These are phyloP conservation scores for Nomada fabriciana DNA, from an alignment of 2,888 invertebrate species.

Conservation along the genomic window DNA sequence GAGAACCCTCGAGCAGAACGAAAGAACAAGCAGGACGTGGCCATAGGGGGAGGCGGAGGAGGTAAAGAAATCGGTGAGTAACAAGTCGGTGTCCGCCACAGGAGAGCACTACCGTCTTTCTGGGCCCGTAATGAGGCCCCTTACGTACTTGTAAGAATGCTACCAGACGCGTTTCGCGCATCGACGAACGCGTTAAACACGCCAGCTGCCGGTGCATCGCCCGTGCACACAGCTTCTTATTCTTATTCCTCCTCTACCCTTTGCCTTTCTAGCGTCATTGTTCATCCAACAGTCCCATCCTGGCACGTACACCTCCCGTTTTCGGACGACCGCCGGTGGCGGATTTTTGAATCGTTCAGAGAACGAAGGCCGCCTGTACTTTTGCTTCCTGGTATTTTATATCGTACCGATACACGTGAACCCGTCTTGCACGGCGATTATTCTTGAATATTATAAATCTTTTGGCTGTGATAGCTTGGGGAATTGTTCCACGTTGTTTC, in stretches of 20 bases:
- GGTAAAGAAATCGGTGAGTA: slow-evolving; percentile 47
- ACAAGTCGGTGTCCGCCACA: slow-evolving; percentile 36
- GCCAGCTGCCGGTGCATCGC: slow-evolving; percentile 73
- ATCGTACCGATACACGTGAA: slow-evolving; percentile 5
- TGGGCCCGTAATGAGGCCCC: slow-evolving; percentile 74
- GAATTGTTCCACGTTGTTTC: background rate
- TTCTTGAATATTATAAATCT: background rate
- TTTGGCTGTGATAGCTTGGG: too few relatives aligned
- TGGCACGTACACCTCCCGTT: slow-evolving; percentile 25
- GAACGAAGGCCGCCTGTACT: background rate
- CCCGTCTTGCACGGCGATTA: slow-evolving; percentile 17
- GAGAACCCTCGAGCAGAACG: slow-evolving; percentile 15
- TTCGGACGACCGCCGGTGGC: slow-evolving; percentile 42
- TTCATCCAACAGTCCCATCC: slow-evolving; percentile 23
- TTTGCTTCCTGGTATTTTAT: slow-evolving; percentile 10
- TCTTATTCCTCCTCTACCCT: slow-evolving; percentile 29
- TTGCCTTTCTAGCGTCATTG: slow-evolving; percentile 46
- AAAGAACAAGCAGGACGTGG: slow-evolving; percentile 8
- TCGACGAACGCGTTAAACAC: slow-evolving; percentile 76
- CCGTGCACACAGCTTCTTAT: slow-evolving; percentile 53
- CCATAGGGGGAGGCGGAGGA: slow-evolving; percentile 7
- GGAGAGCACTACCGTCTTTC: slow-evolving; percentile 69
- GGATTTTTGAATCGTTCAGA: slow-evolving; percentile 29
- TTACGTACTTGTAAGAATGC: slow-evolving; percentile 77
- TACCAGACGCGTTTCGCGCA: slow-evolving; percentile 79